Percentiles rank a stretch among this genome's conserved stretches.
These are phyloP conservation scores for Palythoa grandis DNA, from an alignment of 92 coral and sea anemone genomes.

Conservation along the genomic window DNA sequence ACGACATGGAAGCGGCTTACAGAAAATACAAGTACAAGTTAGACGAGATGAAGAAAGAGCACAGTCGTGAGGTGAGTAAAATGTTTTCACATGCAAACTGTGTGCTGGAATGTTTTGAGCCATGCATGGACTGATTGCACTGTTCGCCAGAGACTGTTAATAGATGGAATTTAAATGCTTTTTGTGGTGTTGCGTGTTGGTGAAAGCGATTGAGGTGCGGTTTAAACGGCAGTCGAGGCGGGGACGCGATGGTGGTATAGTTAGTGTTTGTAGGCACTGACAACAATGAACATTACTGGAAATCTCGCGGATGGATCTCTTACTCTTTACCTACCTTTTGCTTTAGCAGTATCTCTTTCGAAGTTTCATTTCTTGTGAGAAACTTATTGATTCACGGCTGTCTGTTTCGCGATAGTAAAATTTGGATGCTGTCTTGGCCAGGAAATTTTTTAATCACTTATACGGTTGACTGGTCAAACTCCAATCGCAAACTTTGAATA, in stretches of 20 bases:
- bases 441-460: background rate
- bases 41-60: conserved; percentile 85
- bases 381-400: background rate
- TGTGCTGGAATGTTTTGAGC: background rate
- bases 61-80: conserved; percentile 82
- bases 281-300: background rate
- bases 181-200: background rate
- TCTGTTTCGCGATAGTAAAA: background rate
- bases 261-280: background rate
- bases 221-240: background rate
- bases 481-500: conserved; percentile 6
- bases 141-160: background rate
- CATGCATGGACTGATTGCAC: background rate
- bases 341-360: background rate
- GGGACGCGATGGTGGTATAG: conserved; percentile 1
- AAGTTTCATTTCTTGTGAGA: background rate
- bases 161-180: background rate
- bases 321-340: background rate
- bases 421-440: conserved; percentile 22
- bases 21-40: conserved; percentile 80
- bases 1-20: conserved; percentile 92
- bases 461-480: conserved; percentile 18
- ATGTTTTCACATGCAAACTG: background rate
- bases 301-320: background rate
- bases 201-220: conserved; percentile 10